Percentiles rank a stretch among this genome's conserved stretches.
phyloP scores from a whole-genome alignment of 2,113 vertebrate species.

The Notothenia rossii region DNA sequence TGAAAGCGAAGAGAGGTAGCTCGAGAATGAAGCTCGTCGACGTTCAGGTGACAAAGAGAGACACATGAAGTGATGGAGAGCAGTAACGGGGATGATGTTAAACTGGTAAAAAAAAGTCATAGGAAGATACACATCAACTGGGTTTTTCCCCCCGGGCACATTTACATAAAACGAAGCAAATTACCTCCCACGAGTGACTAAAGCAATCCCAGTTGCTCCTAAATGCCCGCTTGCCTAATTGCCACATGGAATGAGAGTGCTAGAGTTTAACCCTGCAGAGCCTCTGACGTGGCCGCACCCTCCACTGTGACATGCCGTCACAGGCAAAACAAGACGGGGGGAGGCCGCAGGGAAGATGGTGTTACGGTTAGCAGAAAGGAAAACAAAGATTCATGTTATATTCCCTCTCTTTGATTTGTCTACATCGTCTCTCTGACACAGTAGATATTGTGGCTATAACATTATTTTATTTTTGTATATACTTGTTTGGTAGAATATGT shows the following conservation, averaged over 20 bases:
- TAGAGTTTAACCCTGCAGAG: slow-evolving; percentile 67
- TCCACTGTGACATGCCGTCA: slow-evolving; percentile 59
- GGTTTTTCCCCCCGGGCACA: slow-evolving; percentile 29
- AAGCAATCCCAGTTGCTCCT: slow-evolving; percentile 39
- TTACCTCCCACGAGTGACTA: slow-evolving; percentile 54
- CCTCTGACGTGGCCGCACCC: slow-evolving; percentile 37
- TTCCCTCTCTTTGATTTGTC: slow-evolving; percentile 10
- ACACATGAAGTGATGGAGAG: slow-evolving; percentile 39
- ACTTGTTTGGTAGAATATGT: too few relatives aligned
- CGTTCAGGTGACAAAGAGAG: slow-evolving; percentile 43
- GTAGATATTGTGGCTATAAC: not conserved
- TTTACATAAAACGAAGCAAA: slow-evolving; percentile 69
- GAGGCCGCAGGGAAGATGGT: slow-evolving; percentile 24
- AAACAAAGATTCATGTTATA: slow-evolving; percentile 38
- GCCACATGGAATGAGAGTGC: slow-evolving; percentile 61
- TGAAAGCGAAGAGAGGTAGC: slow-evolving; percentile 46
- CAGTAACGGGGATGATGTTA: slow-evolving; percentile 14
- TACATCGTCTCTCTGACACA: not conserved
- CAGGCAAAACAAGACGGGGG: slow-evolving; percentile 43
- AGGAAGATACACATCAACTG: slow-evolving; percentile 17
- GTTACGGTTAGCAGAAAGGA: slow-evolving; percentile 4
- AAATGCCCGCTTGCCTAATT: slow-evolving; percentile 68
- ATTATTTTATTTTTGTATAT: too few relatives aligned
- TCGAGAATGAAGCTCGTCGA: slow-evolving; percentile 5
- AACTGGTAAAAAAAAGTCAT: slow-evolving; percentile 10